Evolutionary conservation across 2,888 invertebrate species (phyloP).

Genomic region (Cerastis leucographa): DNA sequence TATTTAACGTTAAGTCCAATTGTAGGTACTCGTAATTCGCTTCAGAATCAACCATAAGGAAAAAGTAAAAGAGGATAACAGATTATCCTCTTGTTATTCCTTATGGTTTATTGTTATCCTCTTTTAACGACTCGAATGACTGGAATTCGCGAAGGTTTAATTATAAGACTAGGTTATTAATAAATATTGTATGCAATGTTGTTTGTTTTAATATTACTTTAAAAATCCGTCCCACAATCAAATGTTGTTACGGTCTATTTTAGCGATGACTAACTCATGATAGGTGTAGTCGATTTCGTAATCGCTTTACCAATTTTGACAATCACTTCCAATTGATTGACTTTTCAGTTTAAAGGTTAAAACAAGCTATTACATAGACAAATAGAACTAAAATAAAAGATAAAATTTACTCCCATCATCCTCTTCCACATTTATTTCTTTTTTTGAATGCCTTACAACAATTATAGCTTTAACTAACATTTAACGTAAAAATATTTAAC

Average conservation of each 20-base stretch:
- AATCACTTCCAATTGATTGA: neutral
- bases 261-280: neutral
- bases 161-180: neutral
- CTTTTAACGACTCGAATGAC: too few relatives aligned
- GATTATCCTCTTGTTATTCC: too few relatives aligned
- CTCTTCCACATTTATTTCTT: conserved; percentile 62
- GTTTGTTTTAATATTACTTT: neutral
- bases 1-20: neutral
- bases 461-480: conserved; percentile 64
- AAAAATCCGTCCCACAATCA: neutral
- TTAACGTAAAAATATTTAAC: conserved; percentile 67
- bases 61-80: neutral
- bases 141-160: neutral
- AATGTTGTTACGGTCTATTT: neutral
- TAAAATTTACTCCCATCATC: conserved; percentile 82
- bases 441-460: conserved; percentile 67
- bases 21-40: neutral
- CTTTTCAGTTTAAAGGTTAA: neutral
- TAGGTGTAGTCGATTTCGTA: neutral
- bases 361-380: neutral
- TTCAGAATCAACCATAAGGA: neutral
- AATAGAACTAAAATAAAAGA: conserved; percentile 27
- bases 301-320: neutral
- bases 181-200: neutral
- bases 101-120: too few relatives aligned